Conservation (phyloP, 2,797 vertebrate species). For the Pangasius krempfi region DNA sequence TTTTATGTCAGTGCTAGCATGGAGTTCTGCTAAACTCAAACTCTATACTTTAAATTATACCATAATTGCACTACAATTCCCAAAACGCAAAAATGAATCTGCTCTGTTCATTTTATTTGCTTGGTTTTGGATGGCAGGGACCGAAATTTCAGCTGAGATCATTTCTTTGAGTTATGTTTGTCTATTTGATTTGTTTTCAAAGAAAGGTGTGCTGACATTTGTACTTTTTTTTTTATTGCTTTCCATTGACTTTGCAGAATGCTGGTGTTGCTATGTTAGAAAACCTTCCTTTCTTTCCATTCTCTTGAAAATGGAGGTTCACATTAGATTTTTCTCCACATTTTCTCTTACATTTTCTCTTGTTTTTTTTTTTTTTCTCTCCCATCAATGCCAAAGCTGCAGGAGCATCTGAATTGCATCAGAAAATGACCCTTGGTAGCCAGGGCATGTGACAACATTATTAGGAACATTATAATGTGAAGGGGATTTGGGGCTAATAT, state of each 20-base stretch:
- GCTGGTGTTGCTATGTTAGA: background rate
- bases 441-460: conserved; percentile 55
- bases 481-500: conserved; percentile 49
- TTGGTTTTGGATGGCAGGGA: background rate
- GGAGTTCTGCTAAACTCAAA: conserved; percentile 54
- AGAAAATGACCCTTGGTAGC: conserved; percentile 58
- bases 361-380: background rate
- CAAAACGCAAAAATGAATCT: conserved; percentile 21
- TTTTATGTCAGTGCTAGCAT: conserved; percentile 68
- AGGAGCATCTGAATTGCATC: conserved; percentile 54
- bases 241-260: conserved; percentile 8
- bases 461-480: conserved; percentile 56
- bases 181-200: conserved; percentile 23
- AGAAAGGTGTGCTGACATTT: background rate
- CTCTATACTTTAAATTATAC: conserved; percentile 12
- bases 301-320: conserved; percentile 5
- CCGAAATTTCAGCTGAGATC: background rate
- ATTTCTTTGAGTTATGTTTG: conserved; percentile 3
- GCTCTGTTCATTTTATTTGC: conserved; percentile 11
- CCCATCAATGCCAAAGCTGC: conserved; percentile 17
- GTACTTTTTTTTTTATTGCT: background rate
- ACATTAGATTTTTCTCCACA: conserved; percentile 40
- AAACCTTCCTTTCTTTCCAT: background rate
- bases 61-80: conserved; percentile 19
- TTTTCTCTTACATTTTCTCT: background rate